Evolutionary conservation across 2,113 vertebrate genomes (phyloP), one percentile per base, ranked within the genome.

Genomic region (Arenaria interpres): DNA sequence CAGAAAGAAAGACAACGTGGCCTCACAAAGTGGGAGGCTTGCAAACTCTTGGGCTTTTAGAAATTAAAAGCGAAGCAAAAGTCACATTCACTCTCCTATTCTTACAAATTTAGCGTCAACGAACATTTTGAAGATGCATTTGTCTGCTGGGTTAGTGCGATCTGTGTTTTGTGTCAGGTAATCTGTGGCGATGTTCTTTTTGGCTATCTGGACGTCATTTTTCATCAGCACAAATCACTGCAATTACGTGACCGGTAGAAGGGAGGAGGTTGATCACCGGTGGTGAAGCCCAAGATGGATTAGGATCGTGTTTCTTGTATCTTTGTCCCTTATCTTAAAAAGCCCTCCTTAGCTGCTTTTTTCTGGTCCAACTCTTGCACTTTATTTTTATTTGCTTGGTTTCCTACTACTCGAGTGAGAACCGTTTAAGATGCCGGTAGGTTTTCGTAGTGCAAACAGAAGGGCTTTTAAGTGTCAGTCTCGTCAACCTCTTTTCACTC

Each of bases 221-320:
- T 98, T 99, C 97, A 97, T 98, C 98, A 98, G 97, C 97, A 98
- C 98, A 98, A 98, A 99, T 99, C 98, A 98, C 97, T 98, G 97
- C 98, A 99, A 98, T 99, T 99, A 98, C 97, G 96, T 97, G 97
- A 95, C 97, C 97, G 95, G 97, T 82, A 95, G 94, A 96, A 98
- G 95, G 93, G 93, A 96, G 95, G 85, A 96, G 86, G 91, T 92
- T 97, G 96, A 94, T 98, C 93, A 96, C 69, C 39, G 92, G 67
- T 91, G 96, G 97, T 98, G 98, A 98, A 97, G 87, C 90, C 91
- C 72, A 77, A 93, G 94, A 96, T 97, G 89, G 94, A 97, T 98
- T 98, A 97, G 97, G 97, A 96, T 98, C 85, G 12, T 97, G 88
- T 98, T 97, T 98, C 98, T 97, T 94, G 62, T 98, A 98, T 98